phyloP scores from a whole-genome alignment of 2,113 vertebrate species.

The Prietella phreatophila region DNA sequence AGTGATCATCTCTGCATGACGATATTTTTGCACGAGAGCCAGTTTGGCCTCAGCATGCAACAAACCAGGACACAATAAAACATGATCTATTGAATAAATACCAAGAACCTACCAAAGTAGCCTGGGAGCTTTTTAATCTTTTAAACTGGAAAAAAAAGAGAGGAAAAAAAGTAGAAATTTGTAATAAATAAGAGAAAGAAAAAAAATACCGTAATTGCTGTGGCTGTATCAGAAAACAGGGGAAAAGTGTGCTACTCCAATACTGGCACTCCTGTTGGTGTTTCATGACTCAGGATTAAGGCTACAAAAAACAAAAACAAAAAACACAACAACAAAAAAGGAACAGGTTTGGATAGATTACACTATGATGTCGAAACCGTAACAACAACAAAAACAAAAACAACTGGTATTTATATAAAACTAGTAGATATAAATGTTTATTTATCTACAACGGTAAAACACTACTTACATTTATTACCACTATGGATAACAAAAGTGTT shows the following conservation, averaged over 20 bases:
- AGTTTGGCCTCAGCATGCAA: not conserved
- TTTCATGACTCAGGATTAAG: not conserved
- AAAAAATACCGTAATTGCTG: not conserved
- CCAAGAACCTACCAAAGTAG: not conserved
- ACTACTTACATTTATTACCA: not conserved
- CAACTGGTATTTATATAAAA: not conserved
- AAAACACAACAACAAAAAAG: not conserved
- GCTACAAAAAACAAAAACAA: no score
- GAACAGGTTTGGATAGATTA: not conserved
- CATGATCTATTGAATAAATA: not conserved
- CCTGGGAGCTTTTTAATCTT: not conserved
- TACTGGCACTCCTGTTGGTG: not conserved
- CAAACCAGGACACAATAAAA: not conserved
- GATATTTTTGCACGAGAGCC: no score
- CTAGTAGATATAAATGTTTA: no score
- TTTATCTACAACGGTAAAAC: not conserved
- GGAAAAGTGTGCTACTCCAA: not conserved
- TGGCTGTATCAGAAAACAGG: not conserved
- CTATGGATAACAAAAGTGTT: not conserved
- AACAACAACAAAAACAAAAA: not conserved
- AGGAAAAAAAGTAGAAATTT: not conserved
- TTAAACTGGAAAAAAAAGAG: not conserved
- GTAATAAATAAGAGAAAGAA: not conserved
- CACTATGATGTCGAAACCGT: not conserved
- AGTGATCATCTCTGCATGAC: not conserved